Percentiles rank a stretch among this genome's conserved stretches.
Conservation (phyloP, 2,888 invertebrate species). For the Smittia sp. region DNA sequence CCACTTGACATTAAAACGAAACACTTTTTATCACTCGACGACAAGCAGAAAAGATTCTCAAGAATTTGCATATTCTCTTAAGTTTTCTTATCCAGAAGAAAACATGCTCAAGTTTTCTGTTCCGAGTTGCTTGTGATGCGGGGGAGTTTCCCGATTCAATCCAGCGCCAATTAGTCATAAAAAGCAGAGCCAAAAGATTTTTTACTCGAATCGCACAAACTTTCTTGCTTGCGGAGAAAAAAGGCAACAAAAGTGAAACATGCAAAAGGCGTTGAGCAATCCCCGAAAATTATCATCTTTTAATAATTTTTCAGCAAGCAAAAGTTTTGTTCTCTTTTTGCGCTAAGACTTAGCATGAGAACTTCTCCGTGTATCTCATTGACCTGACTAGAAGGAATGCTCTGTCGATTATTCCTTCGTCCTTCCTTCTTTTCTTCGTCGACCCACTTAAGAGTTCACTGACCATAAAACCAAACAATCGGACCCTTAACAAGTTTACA, state of each 20-base stretch:
- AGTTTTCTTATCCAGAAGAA: not conserved
- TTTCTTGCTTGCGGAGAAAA: not conserved
- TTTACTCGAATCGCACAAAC: not conserved
- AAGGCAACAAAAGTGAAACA: constrained; percentile 11
- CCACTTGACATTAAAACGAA: not conserved
- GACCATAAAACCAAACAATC: constrained; percentile 23
- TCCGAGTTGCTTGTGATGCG: not conserved
- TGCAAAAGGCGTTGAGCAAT: constrained; percentile 36
- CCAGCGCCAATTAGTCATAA: not conserved
- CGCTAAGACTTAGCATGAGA: not conserved
- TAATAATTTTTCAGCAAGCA: constrained; percentile 2
- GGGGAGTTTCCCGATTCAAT: not conserved
- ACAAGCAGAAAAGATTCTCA: not conserved
- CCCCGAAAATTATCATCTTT: constrained; percentile 28
- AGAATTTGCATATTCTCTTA: constrained; percentile 25
- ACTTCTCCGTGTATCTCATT: not conserved
- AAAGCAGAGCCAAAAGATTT: not conserved
- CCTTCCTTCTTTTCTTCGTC: not conserved
- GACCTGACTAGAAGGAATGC: not conserved
- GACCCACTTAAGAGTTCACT: constrained; percentile 10
- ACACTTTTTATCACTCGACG: constrained; percentile 20
- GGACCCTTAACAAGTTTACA: not conserved
- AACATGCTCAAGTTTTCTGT: not conserved
- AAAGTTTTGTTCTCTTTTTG: not conserved
- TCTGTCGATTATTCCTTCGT: constrained; percentile 2